These are phyloP conservation scores for Salvelinus alpinus DNA, from an alignment of 2,113 vertebrate species.

Conservation along the genomic window DNA sequence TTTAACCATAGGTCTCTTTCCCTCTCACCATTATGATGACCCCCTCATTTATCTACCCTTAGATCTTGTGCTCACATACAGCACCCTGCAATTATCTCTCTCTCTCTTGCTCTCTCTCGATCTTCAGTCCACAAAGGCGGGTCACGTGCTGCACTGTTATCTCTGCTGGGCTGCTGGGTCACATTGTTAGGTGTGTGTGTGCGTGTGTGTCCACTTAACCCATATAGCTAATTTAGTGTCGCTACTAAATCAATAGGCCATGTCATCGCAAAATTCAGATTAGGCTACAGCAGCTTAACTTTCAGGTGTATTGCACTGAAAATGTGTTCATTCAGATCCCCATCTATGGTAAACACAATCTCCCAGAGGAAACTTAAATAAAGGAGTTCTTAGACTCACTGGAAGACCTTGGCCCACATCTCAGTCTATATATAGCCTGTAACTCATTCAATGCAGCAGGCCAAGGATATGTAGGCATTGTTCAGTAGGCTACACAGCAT, in stretches of 20 bases:
- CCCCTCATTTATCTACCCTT: not conserved
- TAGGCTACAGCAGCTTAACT: no score
- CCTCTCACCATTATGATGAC: not conserved
- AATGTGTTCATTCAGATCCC: not conserved
- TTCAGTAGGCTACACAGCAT: not conserved
- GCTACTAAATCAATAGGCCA: not conserved
- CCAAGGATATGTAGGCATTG: not conserved
- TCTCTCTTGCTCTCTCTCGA: not conserved
- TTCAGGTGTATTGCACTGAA: no score
- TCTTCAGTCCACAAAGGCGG: not conserved
- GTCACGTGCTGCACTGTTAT: slow-evolving; percentile 10
- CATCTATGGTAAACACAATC: not conserved
- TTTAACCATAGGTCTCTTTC: not conserved
- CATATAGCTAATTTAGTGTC: not conserved
- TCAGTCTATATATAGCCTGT: not conserved
- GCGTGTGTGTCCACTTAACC: not conserved
- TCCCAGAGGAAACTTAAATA: not conserved
- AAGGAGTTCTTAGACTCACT: not conserved
- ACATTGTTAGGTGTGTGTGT: not conserved
- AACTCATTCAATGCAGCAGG: not conserved
- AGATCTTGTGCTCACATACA: no score
- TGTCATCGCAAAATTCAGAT: not conserved
- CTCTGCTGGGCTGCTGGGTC: not conserved
- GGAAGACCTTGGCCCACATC: not conserved
- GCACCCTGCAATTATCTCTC: slow-evolving; percentile 2